A percentile compares a stretch with the other conserved stretches of the same genome.
Conservation (phyloP, 2,888 invertebrate species). For the Drosophila dives region DNA sequence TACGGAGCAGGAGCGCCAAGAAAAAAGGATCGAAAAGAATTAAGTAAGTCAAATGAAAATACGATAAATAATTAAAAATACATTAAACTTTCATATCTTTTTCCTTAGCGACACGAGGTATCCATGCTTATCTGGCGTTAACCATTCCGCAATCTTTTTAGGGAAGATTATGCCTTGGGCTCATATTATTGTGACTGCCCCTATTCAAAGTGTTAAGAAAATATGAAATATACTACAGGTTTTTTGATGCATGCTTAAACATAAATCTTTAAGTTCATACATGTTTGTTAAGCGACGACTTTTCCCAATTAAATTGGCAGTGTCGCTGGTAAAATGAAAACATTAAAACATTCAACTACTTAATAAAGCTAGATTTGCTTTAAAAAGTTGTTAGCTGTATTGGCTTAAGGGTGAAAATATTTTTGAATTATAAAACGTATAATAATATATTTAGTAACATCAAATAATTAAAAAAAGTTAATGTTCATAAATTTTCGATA, state of each 20-base stretch:
- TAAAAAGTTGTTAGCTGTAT: slow-evolving; percentile 43
- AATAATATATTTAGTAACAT: slow-evolving; percentile 66
- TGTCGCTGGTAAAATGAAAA: slow-evolving; percentile 50
- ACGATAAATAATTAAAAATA: not conserved
- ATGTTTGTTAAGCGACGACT: slow-evolving; percentile 51
- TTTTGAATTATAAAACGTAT: slow-evolving; percentile 44
- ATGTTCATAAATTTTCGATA: slow-evolving; percentile 50
- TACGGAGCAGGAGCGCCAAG: slow-evolving; percentile 26
- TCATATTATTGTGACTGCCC: slow-evolving; percentile 13
- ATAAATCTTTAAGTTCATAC: slow-evolving; percentile 39
- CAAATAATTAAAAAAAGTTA: slow-evolving; percentile 59
- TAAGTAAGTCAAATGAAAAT: slow-evolving; percentile 29
- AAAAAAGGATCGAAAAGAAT: slow-evolving; percentile 29
- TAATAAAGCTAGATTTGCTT: slow-evolving; percentile 42
- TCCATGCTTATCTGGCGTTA: not conserved
- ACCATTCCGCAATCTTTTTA: slow-evolving; percentile 6
- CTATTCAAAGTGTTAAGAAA: slow-evolving; percentile 7
- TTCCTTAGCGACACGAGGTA: slow-evolving; percentile 8
- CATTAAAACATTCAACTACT: slow-evolving; percentile 42
- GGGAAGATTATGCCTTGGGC: slow-evolving; percentile 16
- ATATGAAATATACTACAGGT: not conserved
- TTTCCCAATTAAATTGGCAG: slow-evolving; percentile 71
- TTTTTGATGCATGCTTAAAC: slow-evolving; percentile 29
- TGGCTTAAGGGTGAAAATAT: slow-evolving; percentile 49
- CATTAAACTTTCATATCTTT: not conserved